Base-by-base conservation (phyloP, 2,113 vertebrate species). In the Cettia cetti region DNA sequence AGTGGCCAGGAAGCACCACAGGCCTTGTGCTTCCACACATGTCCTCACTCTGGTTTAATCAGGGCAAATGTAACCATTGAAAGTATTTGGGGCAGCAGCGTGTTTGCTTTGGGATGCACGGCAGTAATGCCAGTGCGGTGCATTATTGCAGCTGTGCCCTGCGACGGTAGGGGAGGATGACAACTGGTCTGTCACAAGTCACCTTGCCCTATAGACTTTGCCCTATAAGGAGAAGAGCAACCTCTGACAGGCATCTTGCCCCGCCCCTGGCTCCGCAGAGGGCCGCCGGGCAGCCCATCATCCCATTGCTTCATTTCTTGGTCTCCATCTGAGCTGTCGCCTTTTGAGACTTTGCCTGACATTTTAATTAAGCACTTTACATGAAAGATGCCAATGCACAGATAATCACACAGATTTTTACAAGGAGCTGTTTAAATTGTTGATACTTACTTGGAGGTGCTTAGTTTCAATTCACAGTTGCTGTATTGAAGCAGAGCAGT, bases 171-270 rank as follows among this genome's bases (percentile, higher is more conserved):
- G 22, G 40, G 52, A 56, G 28, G 45, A 20, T 1, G 35, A 85
- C 88, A 94, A 33, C 84, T 87, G 82, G 20, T 50, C 81, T 81
- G 54, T 39, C 78, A 42, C 61, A 33, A 23, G 60, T 76, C 85
- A 85, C 93, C 91, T 65, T 87, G 68, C 92, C n/a, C n/a, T n/a
- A n/a, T n/a, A n/a, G 69, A 71, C 86, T 86, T 92, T 93, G 70
- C 60, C 89, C 44, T 78, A 5, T 68, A 89, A 80, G 94, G 95
- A 77, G 30, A 80, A 27, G 59, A 81, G 49, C 37, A 82, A 10
- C 37, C 11, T 94, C 66, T 35, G 42, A 80, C 0, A 2, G 50
- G 44, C 11, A 1, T 61, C 57, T 76, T 1, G 1, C 12, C 70
- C 70, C 0, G 0, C 47, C 23, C 23, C 49, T 1, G 1, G 56